phyloP scores from a whole-genome alignment of 1,140 invertebrate genomes.

The Zaprionus taronus region DNA sequence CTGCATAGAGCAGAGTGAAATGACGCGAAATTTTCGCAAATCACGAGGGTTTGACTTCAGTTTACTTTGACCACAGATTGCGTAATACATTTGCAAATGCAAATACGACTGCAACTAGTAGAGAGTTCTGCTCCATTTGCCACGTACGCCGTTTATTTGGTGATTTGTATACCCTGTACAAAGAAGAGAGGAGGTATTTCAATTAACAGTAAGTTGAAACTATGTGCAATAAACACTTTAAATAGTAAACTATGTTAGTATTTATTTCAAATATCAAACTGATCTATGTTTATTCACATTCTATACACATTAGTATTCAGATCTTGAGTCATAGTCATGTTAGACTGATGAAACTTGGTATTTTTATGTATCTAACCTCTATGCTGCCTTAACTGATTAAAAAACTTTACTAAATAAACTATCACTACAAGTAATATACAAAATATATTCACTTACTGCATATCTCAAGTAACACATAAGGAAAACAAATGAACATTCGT shows the following conservation, averaged over 20 bases:
- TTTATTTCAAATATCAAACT: no score
- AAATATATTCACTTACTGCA: background rate
- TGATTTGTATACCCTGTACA: conserved; percentile 25
- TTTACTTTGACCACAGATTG: conserved; percentile 28
- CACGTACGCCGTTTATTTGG: conserved; percentile 33
- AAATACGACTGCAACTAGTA: conserved; percentile 13
- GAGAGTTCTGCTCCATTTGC: conserved; percentile 33
- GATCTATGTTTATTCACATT: no score
- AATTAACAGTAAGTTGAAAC: no score
- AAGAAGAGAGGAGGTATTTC: background rate
- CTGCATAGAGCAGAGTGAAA: conserved; percentile 27
- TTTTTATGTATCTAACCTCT: background rate
- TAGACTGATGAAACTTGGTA: background rate
- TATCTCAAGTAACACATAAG: background rate
- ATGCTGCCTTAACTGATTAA: background rate
- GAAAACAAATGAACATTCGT: background rate
- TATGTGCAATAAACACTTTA: no score
- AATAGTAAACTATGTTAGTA: background rate
- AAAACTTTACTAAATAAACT: background rate
- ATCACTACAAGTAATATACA: background rate
- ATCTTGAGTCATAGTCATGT: background rate
- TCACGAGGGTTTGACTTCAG: conserved; percentile 7
- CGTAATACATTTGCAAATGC: conserved; percentile 26
- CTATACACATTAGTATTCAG: background rate
- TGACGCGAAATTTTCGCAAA: conserved; percentile 29